These are phyloP conservation scores for Rhopilema esculentum DNA, from an alignment of 30 jellyfish, hydroid and myxozoan genomes.

Conservation along the genomic window DNA sequence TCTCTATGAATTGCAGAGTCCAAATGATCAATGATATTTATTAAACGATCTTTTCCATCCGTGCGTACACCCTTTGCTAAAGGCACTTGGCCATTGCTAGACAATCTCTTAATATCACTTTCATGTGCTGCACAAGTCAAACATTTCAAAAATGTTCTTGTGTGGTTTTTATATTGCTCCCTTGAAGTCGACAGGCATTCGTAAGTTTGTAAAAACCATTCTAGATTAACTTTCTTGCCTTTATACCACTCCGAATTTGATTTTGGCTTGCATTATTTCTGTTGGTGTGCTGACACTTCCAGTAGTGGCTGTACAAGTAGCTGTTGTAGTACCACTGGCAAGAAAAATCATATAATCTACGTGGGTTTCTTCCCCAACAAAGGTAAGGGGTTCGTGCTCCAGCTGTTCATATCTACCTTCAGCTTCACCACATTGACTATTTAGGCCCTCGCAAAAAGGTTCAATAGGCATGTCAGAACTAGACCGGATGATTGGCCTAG, in stretches of 20 bases:
- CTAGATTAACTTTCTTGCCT: slow-evolving; percentile 13
- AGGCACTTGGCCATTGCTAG: slow-evolving; percentile 51
- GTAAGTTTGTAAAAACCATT: slow-evolving; percentile 19
- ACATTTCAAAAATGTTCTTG: slow-evolving; percentile 8
- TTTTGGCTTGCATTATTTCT: slow-evolving; percentile 22
- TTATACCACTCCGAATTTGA: slow-evolving; percentile 11
- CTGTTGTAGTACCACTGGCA: slow-evolving; percentile 18
- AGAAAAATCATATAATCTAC: slow-evolving; percentile 1
- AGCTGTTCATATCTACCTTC: slow-evolving; percentile 16
- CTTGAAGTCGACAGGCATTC: slow-evolving; percentile 14
- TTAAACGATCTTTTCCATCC: slow-evolving; percentile 44
- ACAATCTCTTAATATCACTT: slow-evolving; percentile 20
- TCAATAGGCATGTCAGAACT: slow-evolving; percentile 12
- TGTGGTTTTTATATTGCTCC: slow-evolving; percentile 14
- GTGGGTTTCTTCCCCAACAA: slow-evolving; percentile 15
- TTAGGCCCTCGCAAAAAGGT: slow-evolving; percentile 6
- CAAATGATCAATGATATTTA: slow-evolving; percentile 24
- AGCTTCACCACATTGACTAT: slow-evolving; percentile 25
- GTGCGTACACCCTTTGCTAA: too few relatives aligned
- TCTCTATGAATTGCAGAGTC: slow-evolving; percentile 32
- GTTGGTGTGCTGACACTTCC: slow-evolving; percentile 23
- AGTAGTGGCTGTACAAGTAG: slow-evolving; percentile 21
- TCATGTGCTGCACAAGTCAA: slow-evolving; percentile 38
- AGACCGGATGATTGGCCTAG: slow-evolving; percentile 16
- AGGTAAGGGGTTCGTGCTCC: slow-evolving; percentile 28